Percentiles rank a stretch among this genome's conserved stretches.
Evolutionary conservation across 92 coral and sea anemone genomes (phyloP).

Genomic region (Muricea muricata): DNA sequence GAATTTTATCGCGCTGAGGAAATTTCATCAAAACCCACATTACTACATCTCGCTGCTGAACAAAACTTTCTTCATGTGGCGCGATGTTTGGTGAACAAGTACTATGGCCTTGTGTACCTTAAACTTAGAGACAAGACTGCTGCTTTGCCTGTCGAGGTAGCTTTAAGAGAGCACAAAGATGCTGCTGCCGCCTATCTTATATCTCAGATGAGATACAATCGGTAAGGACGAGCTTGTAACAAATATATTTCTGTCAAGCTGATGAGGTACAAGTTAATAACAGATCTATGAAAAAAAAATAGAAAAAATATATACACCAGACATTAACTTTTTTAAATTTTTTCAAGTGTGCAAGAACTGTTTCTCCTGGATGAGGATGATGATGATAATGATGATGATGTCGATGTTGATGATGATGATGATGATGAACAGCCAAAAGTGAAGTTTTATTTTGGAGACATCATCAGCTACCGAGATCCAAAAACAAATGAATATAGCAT

Average conservation of each 20-base stretch:
- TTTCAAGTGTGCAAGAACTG: slow-evolving; percentile 78
- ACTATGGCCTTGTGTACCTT: slow-evolving; percentile 74
- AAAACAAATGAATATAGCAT: slow-evolving; percentile 63
- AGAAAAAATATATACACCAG: too few relatives aligned
- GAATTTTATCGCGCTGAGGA: slow-evolving; percentile 82
- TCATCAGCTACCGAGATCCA: slow-evolving; percentile 64
- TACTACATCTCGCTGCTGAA: slow-evolving; percentile 89
- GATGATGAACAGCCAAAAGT: slow-evolving; percentile 34
- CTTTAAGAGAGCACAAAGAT: slow-evolving; percentile 70
- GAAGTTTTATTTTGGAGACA: slow-evolving; percentile 71
- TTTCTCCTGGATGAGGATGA: too few relatives aligned
- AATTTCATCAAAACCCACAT: slow-evolving; percentile 74
- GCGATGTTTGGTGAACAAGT: slow-evolving; percentile 75
- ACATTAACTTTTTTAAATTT: too few relatives aligned
- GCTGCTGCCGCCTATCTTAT: slow-evolving; percentile 88
- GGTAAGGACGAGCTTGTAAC: too few relatives aligned
- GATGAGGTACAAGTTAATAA: too few relatives aligned
- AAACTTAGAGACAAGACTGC: slow-evolving; percentile 69
- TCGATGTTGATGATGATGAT: too few relatives aligned
- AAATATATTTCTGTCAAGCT: too few relatives aligned
- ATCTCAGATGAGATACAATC: slow-evolving; percentile 89
- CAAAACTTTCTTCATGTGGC: slow-evolving; percentile 82
- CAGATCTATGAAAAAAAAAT: too few relatives aligned
- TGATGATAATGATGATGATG: too few relatives aligned
- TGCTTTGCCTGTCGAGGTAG: slow-evolving; percentile 79